Evolutionary conservation across 2,888 invertebrate genomes (phyloP).

Genomic region (Chironomus tentans): DNA sequence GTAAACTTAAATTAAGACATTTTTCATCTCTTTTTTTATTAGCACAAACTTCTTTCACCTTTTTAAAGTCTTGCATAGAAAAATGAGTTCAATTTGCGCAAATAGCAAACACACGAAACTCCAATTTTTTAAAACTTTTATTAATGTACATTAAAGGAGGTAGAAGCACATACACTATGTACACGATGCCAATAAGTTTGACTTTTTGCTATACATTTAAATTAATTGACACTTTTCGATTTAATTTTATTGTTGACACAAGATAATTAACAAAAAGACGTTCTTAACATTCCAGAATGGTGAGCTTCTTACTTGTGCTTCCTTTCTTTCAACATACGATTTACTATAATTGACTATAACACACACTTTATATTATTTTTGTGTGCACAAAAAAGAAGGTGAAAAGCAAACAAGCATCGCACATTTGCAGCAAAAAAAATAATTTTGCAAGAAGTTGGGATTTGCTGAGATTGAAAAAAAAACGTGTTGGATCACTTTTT

Average conservation of each 20-base stretch:
- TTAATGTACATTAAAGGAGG: too few species aligned
- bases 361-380: background rate
- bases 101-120: background rate
- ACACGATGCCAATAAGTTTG: too few species aligned
- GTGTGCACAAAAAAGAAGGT: background rate
- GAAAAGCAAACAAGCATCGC: background rate
- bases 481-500: slow-evolving; percentile 24
- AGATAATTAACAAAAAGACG: too few species aligned
- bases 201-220: too few species aligned
- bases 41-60: background rate
- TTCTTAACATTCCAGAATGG: too few species aligned
- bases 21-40: background rate
- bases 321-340: background rate
- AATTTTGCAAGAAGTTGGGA: slow-evolving; percentile 19
- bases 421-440: background rate
- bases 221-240: too few species aligned
- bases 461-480: slow-evolving; percentile 16
- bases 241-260: too few species aligned
- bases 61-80: background rate
- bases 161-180: too few species aligned
- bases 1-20: background rate
- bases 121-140: background rate
- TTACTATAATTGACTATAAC: too few species aligned
- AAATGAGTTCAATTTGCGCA: background rate
- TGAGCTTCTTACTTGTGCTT: background rate